Evolutionary conservation across 1,140 invertebrate species (phyloP).

Genomic region (Carcinoscorpius rotundicauda): DNA sequence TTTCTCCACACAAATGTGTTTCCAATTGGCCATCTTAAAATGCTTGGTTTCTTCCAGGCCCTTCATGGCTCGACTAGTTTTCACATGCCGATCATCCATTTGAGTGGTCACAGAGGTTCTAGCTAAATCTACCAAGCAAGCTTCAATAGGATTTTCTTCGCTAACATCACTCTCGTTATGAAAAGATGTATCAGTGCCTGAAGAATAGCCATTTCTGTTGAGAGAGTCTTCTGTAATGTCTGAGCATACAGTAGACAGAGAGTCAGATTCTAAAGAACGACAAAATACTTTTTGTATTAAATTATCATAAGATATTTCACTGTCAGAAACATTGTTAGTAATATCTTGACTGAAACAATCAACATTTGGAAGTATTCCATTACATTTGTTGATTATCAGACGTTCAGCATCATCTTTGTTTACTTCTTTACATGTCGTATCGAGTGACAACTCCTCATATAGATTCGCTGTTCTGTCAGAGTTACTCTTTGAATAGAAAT

Average conservation of each 20-base stretch:
- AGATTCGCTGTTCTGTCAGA: too few relatives aligned
- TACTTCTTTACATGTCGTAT: conserved; percentile 1
- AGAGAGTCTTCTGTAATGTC: conserved; percentile 19
- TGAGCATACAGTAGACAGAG: conserved; percentile 13
- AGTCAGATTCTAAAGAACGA: conserved; percentile 16
- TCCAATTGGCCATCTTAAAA: conserved; percentile 8
- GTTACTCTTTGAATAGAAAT: too few relatives aligned
- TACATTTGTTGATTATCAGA: not conserved
- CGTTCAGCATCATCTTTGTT: conserved; percentile 3
- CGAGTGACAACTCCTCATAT: too few relatives aligned
- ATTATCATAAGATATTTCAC: not conserved
- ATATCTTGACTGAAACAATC: not conserved
- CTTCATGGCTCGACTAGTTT: conserved; percentile 13
- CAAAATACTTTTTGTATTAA: not conserved
- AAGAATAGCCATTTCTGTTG: conserved; percentile 5
- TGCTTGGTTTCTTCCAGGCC: conserved; percentile 14
- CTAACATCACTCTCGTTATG: conserved; percentile 11
- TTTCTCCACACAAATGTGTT: conserved; percentile 16
- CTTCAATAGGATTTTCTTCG: conserved; percentile 14
- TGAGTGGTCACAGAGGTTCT: conserved; percentile 10
- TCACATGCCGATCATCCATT: conserved; percentile 8
- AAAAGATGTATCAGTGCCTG: conserved; percentile 7
- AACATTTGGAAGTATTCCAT: conserved; percentile 1
- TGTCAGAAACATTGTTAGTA: not conserved
- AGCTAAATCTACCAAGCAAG: conserved; percentile 13